Evolutionary conservation across 2,797 vertebrate genomes (phyloP).

Genomic region (Parauchenoglanis ngamensis): DNA sequence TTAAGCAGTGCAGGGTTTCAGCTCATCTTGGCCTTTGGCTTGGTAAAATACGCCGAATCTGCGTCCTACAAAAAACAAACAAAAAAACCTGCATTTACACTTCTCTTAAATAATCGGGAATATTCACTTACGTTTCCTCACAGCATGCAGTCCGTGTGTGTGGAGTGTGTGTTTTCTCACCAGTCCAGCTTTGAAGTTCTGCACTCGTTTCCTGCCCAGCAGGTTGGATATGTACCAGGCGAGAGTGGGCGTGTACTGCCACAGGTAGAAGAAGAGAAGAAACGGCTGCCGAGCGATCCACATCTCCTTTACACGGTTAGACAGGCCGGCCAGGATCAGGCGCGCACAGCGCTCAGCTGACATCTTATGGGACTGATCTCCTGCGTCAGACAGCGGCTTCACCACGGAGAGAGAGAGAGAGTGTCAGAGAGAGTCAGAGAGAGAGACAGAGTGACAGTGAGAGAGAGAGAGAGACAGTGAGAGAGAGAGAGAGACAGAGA

Average conservation of each 20-base stretch:
- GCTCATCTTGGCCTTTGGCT: slow-evolving; percentile 66
- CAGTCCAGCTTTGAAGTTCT: slow-evolving; percentile 88
- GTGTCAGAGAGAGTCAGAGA: neutral
- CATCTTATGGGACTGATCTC: slow-evolving; percentile 88
- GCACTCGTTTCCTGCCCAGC: slow-evolving; percentile 81
- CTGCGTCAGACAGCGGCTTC: slow-evolving; percentile 69
- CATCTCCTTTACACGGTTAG: slow-evolving; percentile 87
- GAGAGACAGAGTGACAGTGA: no score
- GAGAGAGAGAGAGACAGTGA: no score
- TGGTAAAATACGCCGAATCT: slow-evolving; percentile 83
- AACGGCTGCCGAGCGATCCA: slow-evolving; percentile 89
- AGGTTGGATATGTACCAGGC: slow-evolving; percentile 78
- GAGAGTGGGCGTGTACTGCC: slow-evolving; percentile 89
- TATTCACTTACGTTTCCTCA: neutral
- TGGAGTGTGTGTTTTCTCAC: slow-evolving; percentile 71
- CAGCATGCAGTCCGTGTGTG: neutral
- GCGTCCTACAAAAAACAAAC: slow-evolving; percentile 80
- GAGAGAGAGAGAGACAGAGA: no score
- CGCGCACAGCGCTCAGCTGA: slow-evolving; percentile 81
- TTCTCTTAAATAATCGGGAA: neutral
- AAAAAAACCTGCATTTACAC: neutral
- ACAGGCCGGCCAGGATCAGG: slow-evolving; percentile 83
- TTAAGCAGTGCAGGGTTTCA: slow-evolving; percentile 7
- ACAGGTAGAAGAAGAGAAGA: slow-evolving; percentile 79
- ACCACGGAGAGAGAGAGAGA: slow-evolving; percentile 13